Percentiles rank a stretch among this genome's conserved stretches.
These are phyloP conservation scores for Eugnorisma glareosa DNA, from an alignment of 2,888 invertebrate genomes.

Conservation along the genomic window DNA sequence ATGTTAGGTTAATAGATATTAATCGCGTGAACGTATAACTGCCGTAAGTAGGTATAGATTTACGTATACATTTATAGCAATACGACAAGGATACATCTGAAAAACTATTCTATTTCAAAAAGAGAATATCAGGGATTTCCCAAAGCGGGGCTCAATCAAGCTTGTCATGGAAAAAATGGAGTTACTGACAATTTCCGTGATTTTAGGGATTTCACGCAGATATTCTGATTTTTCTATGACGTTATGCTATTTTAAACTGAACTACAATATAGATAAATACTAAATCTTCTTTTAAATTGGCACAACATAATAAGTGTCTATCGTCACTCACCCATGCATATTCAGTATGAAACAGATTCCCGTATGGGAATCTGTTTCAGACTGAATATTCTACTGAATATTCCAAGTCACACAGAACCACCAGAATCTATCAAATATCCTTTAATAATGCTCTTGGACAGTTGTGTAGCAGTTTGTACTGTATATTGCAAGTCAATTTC, in stretches of 20 bases:
- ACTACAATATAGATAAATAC: neutral
- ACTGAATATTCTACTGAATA: too few relatives aligned
- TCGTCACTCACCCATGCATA: neutral
- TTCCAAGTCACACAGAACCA: neutral
- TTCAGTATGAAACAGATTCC: neutral
- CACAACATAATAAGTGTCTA: neutral
- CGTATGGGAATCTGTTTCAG: too few relatives aligned
- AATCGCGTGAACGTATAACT: neutral
- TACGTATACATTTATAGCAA: neutral
- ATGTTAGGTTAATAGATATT: neutral
- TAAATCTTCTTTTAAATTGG: neutral
- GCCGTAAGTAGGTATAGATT: neutral
- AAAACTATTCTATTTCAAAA: neutral
- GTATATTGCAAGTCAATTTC: constrained; percentile 43
- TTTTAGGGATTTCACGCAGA: neutral
- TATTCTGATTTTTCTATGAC: neutral
- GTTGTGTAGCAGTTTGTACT: constrained; percentile 18
- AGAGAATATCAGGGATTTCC: neutral
- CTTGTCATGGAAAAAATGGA: constrained; percentile 2
- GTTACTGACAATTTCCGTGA: neutral
- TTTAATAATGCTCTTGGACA: constrained; percentile 1
- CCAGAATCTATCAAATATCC: neutral
- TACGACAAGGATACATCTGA: neutral
- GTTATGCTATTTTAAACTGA: neutral
- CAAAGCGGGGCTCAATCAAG: neutral